Percentiles rank a stretch among this genome's conserved stretches.
Evolutionary conservation across 2,888 invertebrate genomes (phyloP).

Genomic region (Gisinianus flammeolus): DNA sequence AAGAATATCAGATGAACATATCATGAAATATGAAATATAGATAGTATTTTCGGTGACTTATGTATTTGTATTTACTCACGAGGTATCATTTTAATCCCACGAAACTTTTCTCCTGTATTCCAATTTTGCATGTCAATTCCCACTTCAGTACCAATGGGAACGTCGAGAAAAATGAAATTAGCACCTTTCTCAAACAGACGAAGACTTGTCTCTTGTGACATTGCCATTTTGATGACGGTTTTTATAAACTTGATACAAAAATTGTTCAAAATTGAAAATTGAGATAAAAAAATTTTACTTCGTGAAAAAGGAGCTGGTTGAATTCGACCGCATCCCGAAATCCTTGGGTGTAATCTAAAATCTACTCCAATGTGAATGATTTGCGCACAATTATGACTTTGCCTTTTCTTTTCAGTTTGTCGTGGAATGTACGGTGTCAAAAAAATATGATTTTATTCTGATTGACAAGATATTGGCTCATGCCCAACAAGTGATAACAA

Average conservation of each 20-base stretch:
- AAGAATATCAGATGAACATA: too few species aligned
- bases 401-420: conserved; percentile 21
- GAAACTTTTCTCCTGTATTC: conserved; percentile 88
- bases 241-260: background rate
- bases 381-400: background rate
- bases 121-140: conserved; percentile 94
- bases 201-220: conserved; percentile 78
- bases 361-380: background rate
- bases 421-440: background rate
- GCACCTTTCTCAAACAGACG: conserved; percentile 80
- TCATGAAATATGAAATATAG: too few species aligned
- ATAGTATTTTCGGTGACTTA: too few species aligned
- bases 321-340: background rate
- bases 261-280: background rate
- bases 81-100: conserved; percentile 98
- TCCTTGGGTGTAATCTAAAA: too few species aligned
- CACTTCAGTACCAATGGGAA: conserved; percentile 90
- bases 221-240: conserved; percentile 62
- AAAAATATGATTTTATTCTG: conserved; percentile 15
- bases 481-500: conserved; percentile 15
- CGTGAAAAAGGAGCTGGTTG: background rate
- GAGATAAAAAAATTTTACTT: background rate
- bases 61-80: conserved; percentile 96
- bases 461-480: conserved; percentile 13
- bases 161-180: conserved; percentile 80